Evolutionary conservation across 2,797 vertebrate species (phyloP).

Genomic region (Discoglossus pictus): DNA sequence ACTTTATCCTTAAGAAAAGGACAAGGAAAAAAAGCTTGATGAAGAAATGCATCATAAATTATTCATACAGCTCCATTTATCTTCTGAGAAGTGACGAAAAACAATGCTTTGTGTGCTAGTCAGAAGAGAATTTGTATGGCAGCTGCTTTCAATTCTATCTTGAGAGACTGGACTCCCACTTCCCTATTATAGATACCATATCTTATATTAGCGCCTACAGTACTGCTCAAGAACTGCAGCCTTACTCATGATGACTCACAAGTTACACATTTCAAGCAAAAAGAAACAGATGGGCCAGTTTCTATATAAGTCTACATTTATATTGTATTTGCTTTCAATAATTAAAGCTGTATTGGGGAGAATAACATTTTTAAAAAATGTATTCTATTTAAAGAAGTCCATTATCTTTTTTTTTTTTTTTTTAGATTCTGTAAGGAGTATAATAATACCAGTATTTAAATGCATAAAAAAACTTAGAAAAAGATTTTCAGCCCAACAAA

Average conservation of each 20-base stretch:
- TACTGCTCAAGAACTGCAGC: conserved; percentile 33
- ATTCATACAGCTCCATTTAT: conserved; percentile 4
- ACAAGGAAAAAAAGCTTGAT: too few species aligned
- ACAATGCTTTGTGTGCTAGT: conserved; percentile 1
- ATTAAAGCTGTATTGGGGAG: too few species aligned
- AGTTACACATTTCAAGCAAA: conserved; percentile 31
- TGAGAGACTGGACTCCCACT: conserved; percentile 45
- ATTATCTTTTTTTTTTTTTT: too few species aligned
- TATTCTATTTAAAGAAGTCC: too few species aligned
- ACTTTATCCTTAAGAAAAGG: too few species aligned
- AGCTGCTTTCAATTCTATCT: conserved; percentile 45
- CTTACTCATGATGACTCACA: conserved; percentile 52
- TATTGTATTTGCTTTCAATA: too few species aligned
- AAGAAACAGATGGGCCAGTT: conserved; percentile 2
- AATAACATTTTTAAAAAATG: too few species aligned
- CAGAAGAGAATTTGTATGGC: conserved; percentile 50
- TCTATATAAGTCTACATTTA: conserved; percentile 5
- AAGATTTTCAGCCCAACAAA: too few species aligned
- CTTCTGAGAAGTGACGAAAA: conserved; percentile 31
- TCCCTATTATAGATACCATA: conserved; percentile 33
- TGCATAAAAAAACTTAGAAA: too few species aligned
- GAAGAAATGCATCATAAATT: too few species aligned
- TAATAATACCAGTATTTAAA: too few species aligned
- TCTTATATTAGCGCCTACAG: conserved; percentile 34
- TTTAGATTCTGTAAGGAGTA: too few species aligned